Conservation (phyloP, 2,888 invertebrate species). For the Willowsia nigromaculata region DNA sequence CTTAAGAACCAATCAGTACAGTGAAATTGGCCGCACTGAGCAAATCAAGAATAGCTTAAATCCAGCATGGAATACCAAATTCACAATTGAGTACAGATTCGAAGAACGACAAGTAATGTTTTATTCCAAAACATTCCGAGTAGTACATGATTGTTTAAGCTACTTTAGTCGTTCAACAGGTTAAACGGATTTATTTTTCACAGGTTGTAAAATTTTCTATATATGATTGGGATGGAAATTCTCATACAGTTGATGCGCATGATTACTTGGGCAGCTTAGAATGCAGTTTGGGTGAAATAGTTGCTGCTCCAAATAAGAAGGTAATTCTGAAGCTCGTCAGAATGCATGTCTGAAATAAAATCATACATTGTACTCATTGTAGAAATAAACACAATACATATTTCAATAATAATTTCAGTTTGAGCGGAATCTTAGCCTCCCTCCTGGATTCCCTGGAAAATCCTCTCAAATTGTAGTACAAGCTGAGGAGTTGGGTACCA, state of each 20-base stretch:
- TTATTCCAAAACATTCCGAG: too few species aligned
- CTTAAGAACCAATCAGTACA: conserved; percentile 77
- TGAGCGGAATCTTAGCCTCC: conserved; percentile 76
- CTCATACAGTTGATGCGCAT: conserved; percentile 73
- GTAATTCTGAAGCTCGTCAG: too few species aligned
- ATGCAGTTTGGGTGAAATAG: conserved; percentile 82
- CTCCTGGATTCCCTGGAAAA: conserved; percentile 75
- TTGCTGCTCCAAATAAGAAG: conserved; percentile 79
- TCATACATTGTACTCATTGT: too few species aligned
- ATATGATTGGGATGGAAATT: conserved; percentile 79
- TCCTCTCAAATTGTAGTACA: conserved; percentile 75
- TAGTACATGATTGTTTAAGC: too few species aligned
- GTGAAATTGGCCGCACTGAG: conserved; percentile 80
- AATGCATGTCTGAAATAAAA: too few species aligned
- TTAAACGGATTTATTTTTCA: neutral
- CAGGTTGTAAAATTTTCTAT: conserved; percentile 81
- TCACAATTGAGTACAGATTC: conserved; percentile 81
- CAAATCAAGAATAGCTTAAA: conserved; percentile 80
- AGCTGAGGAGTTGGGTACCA: conserved; percentile 78
- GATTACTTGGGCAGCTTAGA: conserved; percentile 81
- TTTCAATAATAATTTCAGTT: conserved; percentile 67
- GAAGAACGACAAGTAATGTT: conserved; percentile 80
- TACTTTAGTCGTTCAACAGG: neutral
- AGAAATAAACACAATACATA: neutral
- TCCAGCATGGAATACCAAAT: conserved; percentile 81